Percentiles rank a stretch among this genome's conserved stretches.
phyloP scores from a whole-genome alignment of 2,888 invertebrate genomes.

The Protophormia terraenovae region DNA sequence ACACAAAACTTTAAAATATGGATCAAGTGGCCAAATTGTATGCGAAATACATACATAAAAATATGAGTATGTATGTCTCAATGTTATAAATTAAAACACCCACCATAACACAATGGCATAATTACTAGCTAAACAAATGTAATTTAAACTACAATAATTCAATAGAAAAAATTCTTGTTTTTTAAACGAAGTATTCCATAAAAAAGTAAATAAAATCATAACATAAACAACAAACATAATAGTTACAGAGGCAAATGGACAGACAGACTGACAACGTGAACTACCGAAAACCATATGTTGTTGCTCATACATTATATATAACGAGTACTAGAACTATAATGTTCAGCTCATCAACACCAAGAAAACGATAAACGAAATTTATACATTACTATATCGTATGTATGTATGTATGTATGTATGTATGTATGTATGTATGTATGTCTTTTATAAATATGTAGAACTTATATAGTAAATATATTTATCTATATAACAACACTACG shows the following conservation, averaged over 20 bases:
- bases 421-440: background rate
- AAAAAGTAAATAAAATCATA: conserved; percentile 40
- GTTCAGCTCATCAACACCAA: conserved; percentile 36
- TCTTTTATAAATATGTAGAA: background rate
- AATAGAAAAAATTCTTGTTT: conserved; percentile 37
- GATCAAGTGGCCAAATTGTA: conserved; percentile 38
- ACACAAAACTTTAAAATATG: conserved; percentile 19
- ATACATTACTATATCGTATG: background rate
- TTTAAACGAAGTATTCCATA: conserved; percentile 29
- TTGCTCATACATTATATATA: conserved; percentile 33
- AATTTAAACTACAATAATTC: conserved; percentile 45
- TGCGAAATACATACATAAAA: background rate
- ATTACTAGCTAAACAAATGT: conserved; percentile 31
- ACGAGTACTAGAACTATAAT: conserved; percentile 1
- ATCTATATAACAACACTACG: background rate
- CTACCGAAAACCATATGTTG: conserved; percentile 63
- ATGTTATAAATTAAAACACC: conserved; percentile 39
- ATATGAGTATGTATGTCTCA: background rate
- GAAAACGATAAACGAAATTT: conserved; percentile 27
- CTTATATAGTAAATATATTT: background rate
- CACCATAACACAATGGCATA: conserved; percentile 27
- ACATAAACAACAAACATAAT: conserved; percentile 36
- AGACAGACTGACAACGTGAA: background rate
- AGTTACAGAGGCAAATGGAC: conserved; percentile 4
- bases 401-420: conserved; percentile 2